These are phyloP conservation scores for Atherinomorus stipes DNA, from an alignment of 2,113 vertebrate species.

Conservation along the genomic window DNA sequence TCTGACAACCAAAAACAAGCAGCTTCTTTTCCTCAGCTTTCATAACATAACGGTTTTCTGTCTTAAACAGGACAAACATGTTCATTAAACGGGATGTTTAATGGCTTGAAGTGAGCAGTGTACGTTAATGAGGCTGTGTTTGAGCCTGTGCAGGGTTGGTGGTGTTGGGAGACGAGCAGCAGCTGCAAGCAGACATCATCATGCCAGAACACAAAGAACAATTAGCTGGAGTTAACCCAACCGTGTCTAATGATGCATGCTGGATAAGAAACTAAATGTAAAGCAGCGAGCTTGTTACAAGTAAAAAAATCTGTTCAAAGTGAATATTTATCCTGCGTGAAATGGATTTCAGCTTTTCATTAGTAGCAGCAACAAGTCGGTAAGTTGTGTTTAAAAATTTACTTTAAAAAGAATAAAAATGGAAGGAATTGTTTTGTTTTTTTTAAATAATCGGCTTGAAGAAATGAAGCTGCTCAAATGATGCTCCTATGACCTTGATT, in stretches of 20 bases:
- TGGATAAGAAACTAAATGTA: slow-evolving; percentile 3
- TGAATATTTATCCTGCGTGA: slow-evolving; percentile 8
- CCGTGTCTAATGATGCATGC: slow-evolving; percentile 16
- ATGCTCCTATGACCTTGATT: no score
- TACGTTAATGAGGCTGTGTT: background rate
- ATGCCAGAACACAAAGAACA: background rate
- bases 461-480: no score
- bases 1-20: background rate
- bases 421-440: no score
- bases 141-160: background rate
- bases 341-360: background rate
- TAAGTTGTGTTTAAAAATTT: background rate
- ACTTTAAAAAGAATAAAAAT: no score
- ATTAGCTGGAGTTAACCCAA: slow-evolving; percentile 7
- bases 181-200: background rate
- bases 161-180: background rate
- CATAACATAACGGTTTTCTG: no score
- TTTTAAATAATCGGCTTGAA: no score
- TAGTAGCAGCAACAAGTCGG: background rate
- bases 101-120: background rate
- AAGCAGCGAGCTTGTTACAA: background rate
- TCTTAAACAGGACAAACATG: no score
- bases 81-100: no score
- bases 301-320: background rate
- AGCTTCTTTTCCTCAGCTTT: background rate